Evolutionary conservation across 2,113 vertebrate species (phyloP), one percentile per base, ranked within the genome.

Genomic region (Laticauda laticaudata): DNA sequence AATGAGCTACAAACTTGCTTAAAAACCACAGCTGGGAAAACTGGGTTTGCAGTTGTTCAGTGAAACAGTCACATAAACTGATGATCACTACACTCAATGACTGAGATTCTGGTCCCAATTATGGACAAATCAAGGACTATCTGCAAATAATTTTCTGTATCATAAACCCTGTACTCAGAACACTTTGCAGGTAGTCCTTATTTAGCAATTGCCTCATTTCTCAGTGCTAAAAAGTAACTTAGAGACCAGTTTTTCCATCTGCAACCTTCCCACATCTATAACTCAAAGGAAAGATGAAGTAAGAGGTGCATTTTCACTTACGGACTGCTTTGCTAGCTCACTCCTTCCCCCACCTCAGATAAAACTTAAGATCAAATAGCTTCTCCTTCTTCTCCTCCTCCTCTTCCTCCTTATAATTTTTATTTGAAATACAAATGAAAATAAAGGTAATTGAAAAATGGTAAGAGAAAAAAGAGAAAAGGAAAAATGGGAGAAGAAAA

Each of bases 61-160:
- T 24, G 23, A 59, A 59, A 23, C 7, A 59, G 57, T 59, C 21
- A 21, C 57, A 24, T 59, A 8, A 23, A 26, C 57, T 3, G 26
- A 59, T 59, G 7, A 59, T 59, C 7, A 59, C 8, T 59, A 24
- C 23, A 24, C 7, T 59, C 57, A 24, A 8, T 0, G 2, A 24
- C 57, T 59, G 57, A 59, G 57, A 59, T 59, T 59, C 57, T 59
- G 57, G 1, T 59, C 7, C 57, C 7, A 59, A 59, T 59, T 59
- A 26, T 59, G 57, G 57, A 24, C 57, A 59, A 57, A 6, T 23
- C 56, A 57, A 57, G 56, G 56, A 23, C 21, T 57, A 57, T 57
- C 56, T 57, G 21, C 56, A 97, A 98, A 96, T 93, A 90, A 95
- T 97, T 97, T 96, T 97, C 95, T 96, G 96, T 97, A 96, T 97